Conservation (phyloP, 2,888 invertebrate species). For the Himalopsyche japonica region DNA sequence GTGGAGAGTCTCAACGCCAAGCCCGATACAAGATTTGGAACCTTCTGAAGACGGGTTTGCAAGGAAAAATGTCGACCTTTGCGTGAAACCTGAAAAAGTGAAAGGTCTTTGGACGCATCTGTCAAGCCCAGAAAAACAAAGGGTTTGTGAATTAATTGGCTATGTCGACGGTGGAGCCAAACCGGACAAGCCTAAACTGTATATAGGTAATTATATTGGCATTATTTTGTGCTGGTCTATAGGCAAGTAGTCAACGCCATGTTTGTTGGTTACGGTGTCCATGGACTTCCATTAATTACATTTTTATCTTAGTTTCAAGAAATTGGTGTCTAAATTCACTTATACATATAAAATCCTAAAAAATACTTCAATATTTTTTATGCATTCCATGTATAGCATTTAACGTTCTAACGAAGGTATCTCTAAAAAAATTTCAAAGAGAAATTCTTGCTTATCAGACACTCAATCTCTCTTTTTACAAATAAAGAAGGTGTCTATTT, state of each 20-base stretch:
- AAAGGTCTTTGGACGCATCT: conserved; percentile 64
- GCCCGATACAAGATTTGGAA: conserved; percentile 44
- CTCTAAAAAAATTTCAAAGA: no score
- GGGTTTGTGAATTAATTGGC: conserved; percentile 66
- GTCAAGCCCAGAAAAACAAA: conserved; percentile 65
- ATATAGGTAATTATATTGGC: conserved; percentile 55
- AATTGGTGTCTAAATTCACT: no score
- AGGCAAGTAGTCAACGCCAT: no score
- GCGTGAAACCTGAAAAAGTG: conserved; percentile 59
- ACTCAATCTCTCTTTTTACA: no score
- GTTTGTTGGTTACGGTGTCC: background rate
- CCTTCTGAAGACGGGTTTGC: conserved; percentile 37
- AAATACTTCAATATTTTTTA: no score
- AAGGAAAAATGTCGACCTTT: conserved; percentile 50
- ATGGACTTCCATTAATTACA: conserved; percentile 38
- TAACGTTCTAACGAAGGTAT: no score
- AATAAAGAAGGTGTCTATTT: no score
- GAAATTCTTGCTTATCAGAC: no score
- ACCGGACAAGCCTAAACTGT: conserved; percentile 60
- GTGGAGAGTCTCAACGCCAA: conserved; percentile 53
- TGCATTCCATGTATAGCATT: no score
- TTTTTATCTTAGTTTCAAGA: background rate
- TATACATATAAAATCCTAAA: no score
- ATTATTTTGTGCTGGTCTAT: background rate
- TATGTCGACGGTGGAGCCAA: conserved; percentile 56